These are phyloP conservation scores for Dexiosoma caninum DNA, from an alignment of 2,888 invertebrate species.

Conservation along the genomic window DNA sequence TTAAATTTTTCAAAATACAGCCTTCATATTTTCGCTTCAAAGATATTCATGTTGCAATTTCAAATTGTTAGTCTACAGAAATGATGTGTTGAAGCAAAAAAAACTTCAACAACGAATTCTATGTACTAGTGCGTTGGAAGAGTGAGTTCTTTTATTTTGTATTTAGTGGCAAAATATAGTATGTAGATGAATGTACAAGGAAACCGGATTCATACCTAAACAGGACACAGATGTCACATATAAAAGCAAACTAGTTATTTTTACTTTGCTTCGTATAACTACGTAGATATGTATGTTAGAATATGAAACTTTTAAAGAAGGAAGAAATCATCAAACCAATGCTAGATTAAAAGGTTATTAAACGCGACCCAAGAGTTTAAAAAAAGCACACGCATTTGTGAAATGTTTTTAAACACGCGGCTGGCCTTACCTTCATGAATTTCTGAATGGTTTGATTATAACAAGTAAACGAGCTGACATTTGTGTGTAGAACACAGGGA, in stretches of 20 bases:
- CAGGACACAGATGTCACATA: conserved; percentile 28
- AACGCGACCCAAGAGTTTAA: conserved; percentile 51
- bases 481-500: neutral
- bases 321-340: conserved; percentile 35
- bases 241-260: conserved; percentile 26
- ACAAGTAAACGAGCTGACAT: neutral
- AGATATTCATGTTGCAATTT: neutral
- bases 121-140: neutral
- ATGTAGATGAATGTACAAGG: neutral
- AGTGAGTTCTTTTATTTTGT: neutral
- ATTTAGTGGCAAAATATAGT: neutral
- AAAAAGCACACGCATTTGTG: conserved; percentile 56
- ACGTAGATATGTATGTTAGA: neutral
- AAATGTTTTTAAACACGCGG: conserved; percentile 62
- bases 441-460: neutral
- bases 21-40: neutral
- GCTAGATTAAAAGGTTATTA: conserved; percentile 58
- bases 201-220: conserved; percentile 2
- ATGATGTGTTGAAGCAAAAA: neutral
- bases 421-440: conserved; percentile 54
- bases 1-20: too few relatives aligned
- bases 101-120: neutral
- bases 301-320: conserved; percentile 20
- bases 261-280: neutral
- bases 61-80: neutral